Evolutionary conservation across 2,888 invertebrate species (phyloP), one percentile per base, ranked within the genome.

Genomic region (Epistrophella euchroma): DNA sequence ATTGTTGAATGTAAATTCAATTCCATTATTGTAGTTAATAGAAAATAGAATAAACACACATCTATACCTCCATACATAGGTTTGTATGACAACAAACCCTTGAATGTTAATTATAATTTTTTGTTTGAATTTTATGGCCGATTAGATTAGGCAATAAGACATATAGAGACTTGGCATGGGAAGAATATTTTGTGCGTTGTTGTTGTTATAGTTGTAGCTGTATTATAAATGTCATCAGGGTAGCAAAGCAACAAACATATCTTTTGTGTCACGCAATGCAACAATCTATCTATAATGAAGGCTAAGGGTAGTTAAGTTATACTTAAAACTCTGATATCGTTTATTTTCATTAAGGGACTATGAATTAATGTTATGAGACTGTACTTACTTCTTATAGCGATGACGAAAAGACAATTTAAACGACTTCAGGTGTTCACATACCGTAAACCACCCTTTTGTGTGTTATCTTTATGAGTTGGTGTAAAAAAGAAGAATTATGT

Each of bases 251-350:
- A 62, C 50, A 22, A 32, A 85, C 60, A 73, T 71, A 75, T 50
- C 70, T 35, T 60, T 60, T 50, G 58, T 66, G 82, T 77, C 86
- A 86, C 86, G 86, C 86, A 86, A 86, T 86, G 28, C 86, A 78
- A 86, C 86, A 86, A 82, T 86, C 86, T 86, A 77, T 81, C 81
- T 82, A 52, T 52, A 86, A 86, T 86, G 86, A 86, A 82, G 82
- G 74, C 68, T 50, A 68, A 68, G 68, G 68, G 68, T 68, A 52
- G 52, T 66, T 45, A 17, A 55, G 9, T 47, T 52, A n/a, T n/a
- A 68, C 15, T 77, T 82, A 50, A 73, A 58, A 74, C 43, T 47
- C n/a, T 76, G n/a, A 64, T 64, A 64, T 64, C 64, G 32, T 76
- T 52, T 37, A 19, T 62, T 22, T 55, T 45, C 15, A 17, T 58